Base-by-base conservation (phyloP, 2,888 invertebrate genomes). In the Dinocampus coccinellae region DNA sequence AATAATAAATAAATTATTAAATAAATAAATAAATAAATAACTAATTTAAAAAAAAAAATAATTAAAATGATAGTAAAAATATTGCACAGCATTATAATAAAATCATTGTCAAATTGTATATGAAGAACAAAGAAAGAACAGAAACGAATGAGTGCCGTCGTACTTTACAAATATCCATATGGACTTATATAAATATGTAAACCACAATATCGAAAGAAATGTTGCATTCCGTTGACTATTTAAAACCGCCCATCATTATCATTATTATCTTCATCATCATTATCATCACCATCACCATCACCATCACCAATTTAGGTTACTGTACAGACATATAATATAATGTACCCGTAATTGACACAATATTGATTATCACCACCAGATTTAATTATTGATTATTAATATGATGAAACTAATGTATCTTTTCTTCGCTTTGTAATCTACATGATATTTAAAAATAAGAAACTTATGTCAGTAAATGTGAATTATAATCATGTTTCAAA, bases 171-270 rank as follows among this genome's bases (percentile, higher is more conserved):
- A 63, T 47, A 68, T 24, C 55, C 57, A 55, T 58, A 24, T 55
- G 58, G 55, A 69, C 73, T 73, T 69, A 60, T 71, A 64, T 55
- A 69, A 63, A 36, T 36, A 20, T 24, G 20, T 42, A 65, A 62
- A 73, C 67, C 53, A 74, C 64, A 69, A 20, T 47, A 16, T 69
- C 72, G 70, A 76, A 75, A 80, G 73, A 80, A 80, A 80, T 81
- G 82, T 82, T 83, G 83, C 82, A 82, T 82, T 82, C 82, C 82
- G 82, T 83, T 83, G 82, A 83, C 69, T 73, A 61, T 75, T 58
- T 16, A n/a, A 79, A 78, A 79, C 76, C 78, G 78, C 77, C 80
- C 78, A 74, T 52, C 66, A 60, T 34, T 26, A 68, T 42, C 64
- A 60, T 53, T 39, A 66, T 4, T 7, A 74, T 75, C 78, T 77